These are phyloP conservation scores for Copidosoma aretas DNA, from an alignment of 2,888 invertebrate species.

Conservation along the genomic window DNA sequence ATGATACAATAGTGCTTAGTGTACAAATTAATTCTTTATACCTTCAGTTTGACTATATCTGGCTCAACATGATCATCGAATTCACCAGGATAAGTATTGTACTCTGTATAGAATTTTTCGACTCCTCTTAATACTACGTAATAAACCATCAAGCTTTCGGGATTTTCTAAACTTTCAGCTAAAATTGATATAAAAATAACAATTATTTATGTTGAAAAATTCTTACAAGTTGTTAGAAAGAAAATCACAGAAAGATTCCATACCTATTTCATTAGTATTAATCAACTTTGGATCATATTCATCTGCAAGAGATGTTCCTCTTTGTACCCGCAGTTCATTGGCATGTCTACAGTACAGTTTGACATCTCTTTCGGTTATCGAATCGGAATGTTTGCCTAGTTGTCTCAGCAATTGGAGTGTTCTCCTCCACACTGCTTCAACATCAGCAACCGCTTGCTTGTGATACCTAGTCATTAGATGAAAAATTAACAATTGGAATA, in stretches of 20 bases:
- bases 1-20: background rate
- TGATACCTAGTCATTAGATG: conserved; percentile 67
- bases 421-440: conserved; percentile 80
- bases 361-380: conserved; percentile 80
- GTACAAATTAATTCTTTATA: conserved; percentile 44
- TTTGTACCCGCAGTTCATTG: conserved; percentile 77
- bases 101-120: conserved; percentile 87
- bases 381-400: conserved; percentile 76
- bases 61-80: conserved; percentile 85
- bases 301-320: conserved; percentile 80
- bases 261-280: conserved; percentile 68
- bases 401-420: conserved; percentile 81
- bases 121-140: conserved; percentile 90
- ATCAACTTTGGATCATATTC: conserved; percentile 77
- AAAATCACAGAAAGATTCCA: conserved; percentile 17
- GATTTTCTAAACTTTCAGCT: conserved; percentile 78
- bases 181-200: conserved; percentile 52
- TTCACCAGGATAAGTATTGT: conserved; percentile 89
- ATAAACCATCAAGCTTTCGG: conserved; percentile 86
- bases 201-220: conserved; percentile 38
- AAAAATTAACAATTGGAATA: conserved; percentile 22
- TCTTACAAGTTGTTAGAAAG: too few relatives aligned
- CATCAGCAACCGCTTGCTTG: conserved; percentile 82
- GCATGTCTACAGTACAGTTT: conserved; percentile 90
- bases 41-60: conserved; percentile 87